phyloP scores from a whole-genome alignment of 2,113 vertebrate species.

The Sciurus niger region DNA sequence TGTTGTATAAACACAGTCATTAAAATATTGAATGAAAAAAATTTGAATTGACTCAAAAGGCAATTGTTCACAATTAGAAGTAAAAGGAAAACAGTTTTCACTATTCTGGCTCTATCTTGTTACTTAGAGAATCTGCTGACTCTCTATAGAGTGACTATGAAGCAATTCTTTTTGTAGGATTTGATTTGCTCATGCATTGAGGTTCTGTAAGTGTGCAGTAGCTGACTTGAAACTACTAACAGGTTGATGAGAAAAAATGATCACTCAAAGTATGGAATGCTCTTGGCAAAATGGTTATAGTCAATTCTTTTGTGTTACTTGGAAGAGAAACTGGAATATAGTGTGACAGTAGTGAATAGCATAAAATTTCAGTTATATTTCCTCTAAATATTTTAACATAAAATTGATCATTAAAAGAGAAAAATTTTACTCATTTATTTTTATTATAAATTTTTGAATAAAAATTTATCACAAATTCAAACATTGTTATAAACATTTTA shows the following conservation, averaged over 20 bases:
- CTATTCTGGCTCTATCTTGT: neutral
- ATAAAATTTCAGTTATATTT: neutral
- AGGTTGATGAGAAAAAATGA: neutral
- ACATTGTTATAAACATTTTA: neutral
- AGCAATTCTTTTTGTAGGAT: neutral
- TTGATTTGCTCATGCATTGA: neutral
- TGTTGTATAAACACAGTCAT: neutral
- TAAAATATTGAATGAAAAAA: neutral
- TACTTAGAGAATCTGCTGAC: neutral
- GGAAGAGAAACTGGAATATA: neutral
- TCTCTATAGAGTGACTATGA: neutral
- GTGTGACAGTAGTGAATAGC: neutral
- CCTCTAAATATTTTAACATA: neutral
- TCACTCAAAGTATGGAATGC: neutral
- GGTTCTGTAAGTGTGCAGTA: neutral
- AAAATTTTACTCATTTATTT: neutral
- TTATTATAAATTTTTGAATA: slow-evolving; percentile 4
- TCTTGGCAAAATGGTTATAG: neutral
- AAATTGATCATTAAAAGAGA: neutral
- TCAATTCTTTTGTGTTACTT: neutral
- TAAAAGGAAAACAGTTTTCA: neutral
- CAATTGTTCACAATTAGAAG: neutral
- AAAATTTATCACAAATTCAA: neutral
- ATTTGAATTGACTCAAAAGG: neutral
- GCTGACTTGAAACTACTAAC: neutral